Base-by-base conservation (phyloP, 2,113 vertebrate species). In the Steatornis caripensis region DNA sequence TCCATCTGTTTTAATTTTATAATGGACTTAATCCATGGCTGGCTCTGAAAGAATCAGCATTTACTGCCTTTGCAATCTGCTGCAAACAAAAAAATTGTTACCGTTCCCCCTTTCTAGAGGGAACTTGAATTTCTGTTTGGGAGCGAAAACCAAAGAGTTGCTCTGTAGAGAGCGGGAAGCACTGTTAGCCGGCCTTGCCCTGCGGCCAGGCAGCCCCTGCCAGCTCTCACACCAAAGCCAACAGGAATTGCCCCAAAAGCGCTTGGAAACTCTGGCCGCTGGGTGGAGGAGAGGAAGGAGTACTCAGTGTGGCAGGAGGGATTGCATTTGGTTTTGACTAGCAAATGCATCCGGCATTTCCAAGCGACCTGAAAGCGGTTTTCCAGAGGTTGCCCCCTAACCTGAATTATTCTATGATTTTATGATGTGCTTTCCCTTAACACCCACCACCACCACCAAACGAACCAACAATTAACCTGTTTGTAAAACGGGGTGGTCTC, bases 1-100 rank as follows among this genome's bases (percentile, higher is more conserved):
- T 93, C 93, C 93, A 87, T 96, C 94, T 96, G 88, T 89, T 98
- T 97, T 94, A 90, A 91, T 91, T 96, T 96, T 96, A 95, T 90
- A 95, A 96, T 89, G 84, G 79, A 65, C 92, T 97, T 93, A 91
- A 96, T 94, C 94, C 93, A 39, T 12, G 64, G 70, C 55, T 89
- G 90, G 64, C 91, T 92, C 92, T 70, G 60, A 92, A 95, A 95
- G 81, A 96, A 97, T 84, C 78, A 51, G 88, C 89, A 8, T 89
- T 95, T 95, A 96, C 81, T 95, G 95, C 68, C 95, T 90, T 93
- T 93, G 94, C 91, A 96, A 87, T 95, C 92, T 95, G 91, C 92
- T 90, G 68, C 87, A 87, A 96, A 77, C 43, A 87, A 62, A 61
- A 76, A 85, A 86, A 39, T 13, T 41, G 80, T 96, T 66, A 54